Base-by-base conservation (phyloP, 2,113 vertebrate genomes). In the Oreotrochilus melanogaster region DNA sequence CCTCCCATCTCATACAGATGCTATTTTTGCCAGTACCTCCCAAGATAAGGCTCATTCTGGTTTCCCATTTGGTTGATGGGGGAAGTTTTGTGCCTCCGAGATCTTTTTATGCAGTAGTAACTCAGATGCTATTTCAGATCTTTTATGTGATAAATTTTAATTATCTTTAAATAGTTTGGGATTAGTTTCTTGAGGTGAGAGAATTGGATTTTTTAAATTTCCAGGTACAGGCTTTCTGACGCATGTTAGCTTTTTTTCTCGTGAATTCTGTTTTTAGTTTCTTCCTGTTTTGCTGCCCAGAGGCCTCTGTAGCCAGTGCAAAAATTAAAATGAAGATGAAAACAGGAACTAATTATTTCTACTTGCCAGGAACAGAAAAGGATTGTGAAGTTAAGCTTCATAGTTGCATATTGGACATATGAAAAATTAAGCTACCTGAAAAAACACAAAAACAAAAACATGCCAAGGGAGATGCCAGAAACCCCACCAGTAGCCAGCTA, bases 261-360 rank as follows among this genome's bases (percentile, higher is more conserved):
- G 67, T 80, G 16, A 92, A 58, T 89, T 74, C 62, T 85, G 37
- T 31, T 91, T 88, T 81, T 66, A 62, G 47, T 79, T 90, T 84
- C 80, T 93, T 88, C 45, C 53, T 91, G 8, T 91, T 91, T 72
- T 78, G 54, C 54, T 79, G 54, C 35, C 69, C 67, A 67, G 80
- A 93, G 54, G 25, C 35, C 33, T 69, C 65, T 70, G 71, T 14
- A 71, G n/a, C 14, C 24, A 74, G 28, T 15, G 54, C 16, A 90
- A 85, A 93, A 93, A 71, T 42, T 70, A 78, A 92, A 92, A 89
- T n/a, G 27, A 75, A 71, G 18, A 74, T 45, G 66, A 78, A 30
- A 69, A 89, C 60, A 95, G 76, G 66, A 95, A 95, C 60, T 71
- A 82, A 84, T 91, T 95, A 93, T 93, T 97, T 92, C 25, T 51